phyloP scores from a whole-genome alignment of 2,888 invertebrate genomes.

The Antitype chi region DNA sequence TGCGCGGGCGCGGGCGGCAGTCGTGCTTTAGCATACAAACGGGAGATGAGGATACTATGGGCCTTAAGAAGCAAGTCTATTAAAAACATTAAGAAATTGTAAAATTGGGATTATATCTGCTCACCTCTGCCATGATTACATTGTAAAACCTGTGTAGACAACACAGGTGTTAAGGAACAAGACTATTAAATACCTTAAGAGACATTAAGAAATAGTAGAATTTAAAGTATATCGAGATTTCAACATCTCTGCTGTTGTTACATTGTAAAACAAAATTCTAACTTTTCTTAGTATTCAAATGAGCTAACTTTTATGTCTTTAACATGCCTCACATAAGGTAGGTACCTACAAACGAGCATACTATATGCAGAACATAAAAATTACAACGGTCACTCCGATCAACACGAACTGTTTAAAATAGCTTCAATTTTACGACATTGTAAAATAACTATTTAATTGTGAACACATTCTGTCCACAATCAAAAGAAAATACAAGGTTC shows the following conservation, averaged over 20 bases:
- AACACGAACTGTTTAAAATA: conserved; percentile 41
- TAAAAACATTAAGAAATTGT: background rate
- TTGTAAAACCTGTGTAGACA: no score
- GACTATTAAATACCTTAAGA: conserved; percentile 1
- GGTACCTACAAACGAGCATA: conserved; percentile 17
- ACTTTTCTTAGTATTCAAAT: conserved; percentile 52
- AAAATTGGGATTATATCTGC: background rate
- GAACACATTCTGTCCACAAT: conserved; percentile 12
- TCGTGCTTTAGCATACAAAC: no score
- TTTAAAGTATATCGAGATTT: background rate
- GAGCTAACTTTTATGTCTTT: conserved; percentile 48
- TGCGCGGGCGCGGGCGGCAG: no score
- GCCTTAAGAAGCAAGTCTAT: background rate
- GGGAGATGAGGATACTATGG: no score
- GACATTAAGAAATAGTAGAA: background rate
- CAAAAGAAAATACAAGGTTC: background rate
- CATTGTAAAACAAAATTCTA: conserved; percentile 22
- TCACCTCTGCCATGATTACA: conserved; percentile 1
- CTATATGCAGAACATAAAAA: conserved; percentile 45
- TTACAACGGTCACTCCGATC: conserved; percentile 29
- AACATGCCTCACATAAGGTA: conserved; percentile 16
- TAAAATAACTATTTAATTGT: conserved; percentile 35
- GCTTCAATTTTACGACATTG: conserved; percentile 40
- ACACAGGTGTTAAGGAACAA: background rate
- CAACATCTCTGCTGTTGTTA: conserved; percentile 1